Evolutionary conservation across 1,140 invertebrate species (phyloP), one percentile per base, ranked within the genome.

Genomic region (Diorhabda sublineata): DNA sequence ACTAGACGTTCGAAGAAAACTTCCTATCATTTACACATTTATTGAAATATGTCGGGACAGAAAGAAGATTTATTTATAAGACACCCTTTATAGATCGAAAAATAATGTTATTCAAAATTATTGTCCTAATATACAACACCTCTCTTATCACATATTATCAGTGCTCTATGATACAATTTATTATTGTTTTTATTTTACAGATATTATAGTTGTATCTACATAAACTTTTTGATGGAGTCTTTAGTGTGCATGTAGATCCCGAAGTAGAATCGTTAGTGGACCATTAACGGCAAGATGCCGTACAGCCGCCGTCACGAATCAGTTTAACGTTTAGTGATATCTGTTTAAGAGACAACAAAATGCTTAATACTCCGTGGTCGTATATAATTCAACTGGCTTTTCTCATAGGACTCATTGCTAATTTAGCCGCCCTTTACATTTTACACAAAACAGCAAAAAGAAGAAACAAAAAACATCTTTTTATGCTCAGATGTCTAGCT

Each of bases 401-500:
- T 70, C 68, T 86, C 3, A 79, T 84, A 3, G 88, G 88, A 8
- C 84, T 87, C 11, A 71, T 84, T 5, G 88, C 87, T 3, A 90
- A 90, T 72, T 69, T 86, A 8, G 82, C 84, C 2, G 87, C 88
- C 4, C 76, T 90, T n/a, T 80, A 82, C 52, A 87, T 89, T 68
- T 80, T 90, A 5, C 84, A 84, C 70, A 83, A 83, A 74, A 81
- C 73, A 64, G 79, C 83, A 61, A 84, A 89, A 77, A 86, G 88
- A 56, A 84, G 91, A 74, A 94, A 93, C 79, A 84, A 87, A 62
- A 92, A 92, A 78, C 92, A 94, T 81, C 84, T 92, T 70, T 82
- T 94, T 72, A 89, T 94, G 86, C 82, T 95, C 68, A 87, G 90
- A 65, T 91, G 91, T 75, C 79, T 95, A 72, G 90, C 89, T 41